phyloP scores from a whole-genome alignment of 2,888 invertebrate species.

The Julus scandinavius region DNA sequence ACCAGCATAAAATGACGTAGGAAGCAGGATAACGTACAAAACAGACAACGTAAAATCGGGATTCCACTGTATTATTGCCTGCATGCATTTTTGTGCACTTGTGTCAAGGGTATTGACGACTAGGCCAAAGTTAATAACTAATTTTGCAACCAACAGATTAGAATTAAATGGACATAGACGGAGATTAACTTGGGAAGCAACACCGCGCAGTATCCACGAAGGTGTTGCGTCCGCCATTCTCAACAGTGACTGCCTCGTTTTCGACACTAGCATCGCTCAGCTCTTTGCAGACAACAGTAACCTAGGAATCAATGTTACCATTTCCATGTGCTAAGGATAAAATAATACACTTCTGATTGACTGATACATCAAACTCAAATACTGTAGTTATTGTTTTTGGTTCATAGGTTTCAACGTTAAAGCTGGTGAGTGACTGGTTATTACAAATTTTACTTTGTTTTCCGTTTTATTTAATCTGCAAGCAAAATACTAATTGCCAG shows the following conservation, averaged over 20 bases:
- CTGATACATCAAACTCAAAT: neutral
- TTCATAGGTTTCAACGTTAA: neutral
- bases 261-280: conserved; percentile 98
- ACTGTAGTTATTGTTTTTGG: neutral
- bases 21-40: too few species aligned
- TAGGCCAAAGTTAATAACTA: neutral
- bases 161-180: conserved; percentile 96
- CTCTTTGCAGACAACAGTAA: conserved; percentile 99
- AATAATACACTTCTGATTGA: neutral
- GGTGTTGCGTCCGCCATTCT: conserved; percentile 97
- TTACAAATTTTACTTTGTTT: conserved; percentile 1
- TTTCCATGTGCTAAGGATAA: conserved; percentile 74
- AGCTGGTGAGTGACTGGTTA: conserved; percentile 3
- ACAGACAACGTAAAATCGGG: too few species aligned
- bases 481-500: too few species aligned
- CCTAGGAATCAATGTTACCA: conserved; percentile 99
- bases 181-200: conserved; percentile 98
- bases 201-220: conserved; percentile 98
- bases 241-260: conserved; percentile 98
- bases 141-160: conserved; percentile 72
- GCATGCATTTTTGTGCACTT: neutral
- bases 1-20: too few species aligned
- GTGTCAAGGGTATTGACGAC: too few species aligned
- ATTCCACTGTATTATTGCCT: too few species aligned
- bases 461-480: neutral